Evolutionary conservation across 2,888 invertebrate species (phyloP).

Genomic region (Chloromyia formosa): DNA sequence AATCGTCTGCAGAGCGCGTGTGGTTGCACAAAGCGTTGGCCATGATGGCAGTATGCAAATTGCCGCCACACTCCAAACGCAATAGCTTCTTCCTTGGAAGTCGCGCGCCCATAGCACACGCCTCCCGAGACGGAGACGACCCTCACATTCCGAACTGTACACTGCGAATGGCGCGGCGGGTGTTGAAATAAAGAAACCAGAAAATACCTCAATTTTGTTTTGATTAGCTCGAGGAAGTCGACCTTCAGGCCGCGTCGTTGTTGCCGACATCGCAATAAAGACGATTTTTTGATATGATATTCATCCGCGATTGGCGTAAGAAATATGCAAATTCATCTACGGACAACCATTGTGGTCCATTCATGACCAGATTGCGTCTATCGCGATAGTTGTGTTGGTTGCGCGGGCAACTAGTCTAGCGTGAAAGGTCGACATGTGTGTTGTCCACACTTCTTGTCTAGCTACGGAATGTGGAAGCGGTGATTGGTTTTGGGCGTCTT

Average conservation of each 20-base stretch:
- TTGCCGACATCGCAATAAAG: not conserved
- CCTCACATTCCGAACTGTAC: slow-evolving; percentile 22
- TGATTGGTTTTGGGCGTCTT: too few relatives aligned
- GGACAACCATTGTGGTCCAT: not conserved
- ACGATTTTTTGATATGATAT: not conserved
- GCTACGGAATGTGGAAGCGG: too few relatives aligned
- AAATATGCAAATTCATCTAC: not conserved
- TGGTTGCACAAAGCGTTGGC: slow-evolving; percentile 1
- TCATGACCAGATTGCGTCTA: not conserved
- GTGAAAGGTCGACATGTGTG: slow-evolving; percentile 9
- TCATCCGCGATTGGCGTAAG: too few relatives aligned
- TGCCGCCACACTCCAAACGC: slow-evolving; percentile 8
- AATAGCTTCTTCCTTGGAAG: not conserved
- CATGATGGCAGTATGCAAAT: slow-evolving; percentile 17
- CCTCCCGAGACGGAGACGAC: slow-evolving; percentile 12
- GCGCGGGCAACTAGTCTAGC: not conserved
- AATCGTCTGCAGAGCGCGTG: slow-evolving; percentile 8
- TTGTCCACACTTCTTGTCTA: too few relatives aligned
- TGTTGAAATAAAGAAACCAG: not conserved
- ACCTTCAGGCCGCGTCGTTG: slow-evolving; percentile 5
- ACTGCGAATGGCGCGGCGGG: not conserved
- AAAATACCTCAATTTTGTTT: slow-evolving; percentile 14
- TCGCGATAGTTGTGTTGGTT: not conserved
- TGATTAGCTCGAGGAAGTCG: slow-evolving; percentile 12
- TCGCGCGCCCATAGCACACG: not conserved